Percentiles rank a stretch among this genome's conserved stretches.
Conservation (phyloP, 1,140 invertebrate genomes). For the Listronotus oregonensis region DNA sequence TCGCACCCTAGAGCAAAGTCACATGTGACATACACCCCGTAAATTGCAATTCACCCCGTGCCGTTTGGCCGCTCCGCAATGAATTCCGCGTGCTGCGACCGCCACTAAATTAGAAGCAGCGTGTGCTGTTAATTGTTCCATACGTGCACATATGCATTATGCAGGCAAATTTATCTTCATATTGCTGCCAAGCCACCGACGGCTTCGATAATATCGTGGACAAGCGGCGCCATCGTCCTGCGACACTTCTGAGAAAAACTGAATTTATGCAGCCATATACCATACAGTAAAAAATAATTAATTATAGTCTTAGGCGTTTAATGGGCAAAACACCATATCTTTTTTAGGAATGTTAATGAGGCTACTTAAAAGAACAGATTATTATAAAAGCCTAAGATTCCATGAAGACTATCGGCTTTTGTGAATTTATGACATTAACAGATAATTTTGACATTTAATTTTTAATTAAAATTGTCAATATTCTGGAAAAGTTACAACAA, state of each 20-base stretch:
- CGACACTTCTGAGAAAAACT: not conserved
- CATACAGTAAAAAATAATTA: too few relatives aligned
- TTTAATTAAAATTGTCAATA: too few relatives aligned
- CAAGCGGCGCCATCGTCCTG: conserved; percentile 18
- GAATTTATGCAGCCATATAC: not conserved
- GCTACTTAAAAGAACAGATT: too few relatives aligned
- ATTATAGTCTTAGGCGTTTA: too few relatives aligned
- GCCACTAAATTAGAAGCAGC: conserved; percentile 36
- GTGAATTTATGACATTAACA: too few relatives aligned
- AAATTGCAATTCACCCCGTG: conserved; percentile 17
- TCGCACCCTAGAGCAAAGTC: conserved; percentile 2
- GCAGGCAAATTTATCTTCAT: conserved; percentile 36
- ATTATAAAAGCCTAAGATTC: too few relatives aligned
- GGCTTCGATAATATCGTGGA: conserved; percentile 31
- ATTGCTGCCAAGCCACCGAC: conserved; percentile 28
- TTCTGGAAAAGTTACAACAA: too few relatives aligned
- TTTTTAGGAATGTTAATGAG: too few relatives aligned
- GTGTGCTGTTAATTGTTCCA: conserved; percentile 37
- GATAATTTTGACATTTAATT: too few relatives aligned
- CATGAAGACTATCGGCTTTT: too few relatives aligned
- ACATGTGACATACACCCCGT: conserved; percentile 31
- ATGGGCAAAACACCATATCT: too few relatives aligned
- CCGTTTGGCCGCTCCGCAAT: conserved; percentile 20
- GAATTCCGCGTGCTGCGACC: conserved; percentile 35
- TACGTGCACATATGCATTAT: conserved; percentile 39